Evolutionary conservation across 2,888 invertebrate genomes (phyloP).

Genomic region (Dryobota labecula): DNA sequence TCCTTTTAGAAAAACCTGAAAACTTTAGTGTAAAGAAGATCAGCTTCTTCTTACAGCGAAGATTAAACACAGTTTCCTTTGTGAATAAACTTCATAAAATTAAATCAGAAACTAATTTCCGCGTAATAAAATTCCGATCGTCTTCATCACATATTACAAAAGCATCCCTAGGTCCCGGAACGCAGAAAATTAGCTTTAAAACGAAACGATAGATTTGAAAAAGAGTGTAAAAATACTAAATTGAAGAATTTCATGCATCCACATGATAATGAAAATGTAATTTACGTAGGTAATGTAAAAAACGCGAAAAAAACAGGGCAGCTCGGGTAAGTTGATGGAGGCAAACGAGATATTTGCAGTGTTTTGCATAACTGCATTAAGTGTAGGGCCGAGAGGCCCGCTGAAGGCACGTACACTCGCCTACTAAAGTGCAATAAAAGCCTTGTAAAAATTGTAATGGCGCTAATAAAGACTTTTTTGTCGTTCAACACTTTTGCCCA

Average conservation of each 20-base stretch:
- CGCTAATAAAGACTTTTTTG: slow-evolving; percentile 72
- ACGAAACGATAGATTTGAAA: slow-evolving; percentile 33
- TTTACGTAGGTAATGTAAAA: slow-evolving; percentile 63
- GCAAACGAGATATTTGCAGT: slow-evolving; percentile 78
- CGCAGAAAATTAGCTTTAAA: slow-evolving; percentile 5
- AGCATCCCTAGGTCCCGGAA: not conserved
- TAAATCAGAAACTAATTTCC: slow-evolving; percentile 1
- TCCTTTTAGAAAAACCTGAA: not conserved
- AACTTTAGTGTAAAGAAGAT: not conserved
- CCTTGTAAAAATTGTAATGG: slow-evolving; percentile 73
- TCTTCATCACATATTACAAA: not conserved
- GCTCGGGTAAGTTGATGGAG: slow-evolving; percentile 69
- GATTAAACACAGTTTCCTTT: slow-evolving; percentile 19
- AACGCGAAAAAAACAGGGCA: slow-evolving; percentile 65
- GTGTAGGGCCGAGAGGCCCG: slow-evolving; percentile 71
- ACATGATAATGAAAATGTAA: slow-evolving; percentile 69
- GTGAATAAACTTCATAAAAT: slow-evolving; percentile 4
- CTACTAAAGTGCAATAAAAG: slow-evolving; percentile 77
- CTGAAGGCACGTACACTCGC: slow-evolving; percentile 78
- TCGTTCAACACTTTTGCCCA: slow-evolving; percentile 66
- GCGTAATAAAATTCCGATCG: slow-evolving; percentile 9
- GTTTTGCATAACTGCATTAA: slow-evolving; percentile 84
- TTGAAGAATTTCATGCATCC: slow-evolving; percentile 63
- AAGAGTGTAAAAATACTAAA: slow-evolving; percentile 43
- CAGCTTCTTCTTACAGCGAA: not conserved